Evolutionary conservation across 2,888 invertebrate genomes (phyloP).

Genomic region (Lithodes maja): DNA sequence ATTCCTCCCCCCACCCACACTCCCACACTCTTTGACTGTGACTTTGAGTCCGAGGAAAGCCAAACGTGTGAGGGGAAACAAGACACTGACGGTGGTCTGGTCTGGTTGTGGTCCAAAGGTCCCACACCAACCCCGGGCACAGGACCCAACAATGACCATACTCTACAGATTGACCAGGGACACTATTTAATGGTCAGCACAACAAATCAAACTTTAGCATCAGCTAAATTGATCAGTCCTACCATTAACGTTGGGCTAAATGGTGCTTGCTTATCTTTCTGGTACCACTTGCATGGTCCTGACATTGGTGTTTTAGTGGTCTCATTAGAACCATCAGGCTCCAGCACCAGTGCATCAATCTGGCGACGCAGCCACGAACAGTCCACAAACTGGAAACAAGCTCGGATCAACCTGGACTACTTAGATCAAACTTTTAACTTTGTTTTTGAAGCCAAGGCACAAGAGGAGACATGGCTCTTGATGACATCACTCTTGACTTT

Average conservation of each 20-base stretch:
- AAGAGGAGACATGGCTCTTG: slow-evolving; percentile 56
- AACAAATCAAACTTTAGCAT: not conserved
- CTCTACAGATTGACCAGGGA: slow-evolving; percentile 44
- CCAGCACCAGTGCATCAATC: not conserved
- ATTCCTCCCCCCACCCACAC: slow-evolving; percentile 46
- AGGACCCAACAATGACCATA: slow-evolving; percentile 59
- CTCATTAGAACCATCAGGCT: not conserved
- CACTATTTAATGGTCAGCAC: slow-evolving; percentile 52
- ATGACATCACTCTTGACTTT: slow-evolving; percentile 58
- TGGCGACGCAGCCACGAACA: slow-evolving; percentile 49
- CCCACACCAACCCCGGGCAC: slow-evolving; percentile 38
- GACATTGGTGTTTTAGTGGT: slow-evolving; percentile 46
- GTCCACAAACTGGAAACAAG: slow-evolving; percentile 56
- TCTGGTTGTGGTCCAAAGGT: slow-evolving; percentile 43
- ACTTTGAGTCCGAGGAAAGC: slow-evolving; percentile 50
- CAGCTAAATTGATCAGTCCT: slow-evolving; percentile 52
- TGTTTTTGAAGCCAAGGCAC: slow-evolving; percentile 27
- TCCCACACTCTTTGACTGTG: slow-evolving; percentile 56
- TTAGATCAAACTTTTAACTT: not conserved
- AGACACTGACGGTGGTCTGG: slow-evolving; percentile 32
- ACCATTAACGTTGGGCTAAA: slow-evolving; percentile 21
- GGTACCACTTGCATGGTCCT: slow-evolving; percentile 65
- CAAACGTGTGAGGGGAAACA: slow-evolving; percentile 42
- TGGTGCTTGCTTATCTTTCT: slow-evolving; percentile 56
- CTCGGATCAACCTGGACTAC: slow-evolving; percentile 20